Base-by-base conservation (phyloP, 2,888 invertebrate genomes). In the Drosophila merina region DNA sequence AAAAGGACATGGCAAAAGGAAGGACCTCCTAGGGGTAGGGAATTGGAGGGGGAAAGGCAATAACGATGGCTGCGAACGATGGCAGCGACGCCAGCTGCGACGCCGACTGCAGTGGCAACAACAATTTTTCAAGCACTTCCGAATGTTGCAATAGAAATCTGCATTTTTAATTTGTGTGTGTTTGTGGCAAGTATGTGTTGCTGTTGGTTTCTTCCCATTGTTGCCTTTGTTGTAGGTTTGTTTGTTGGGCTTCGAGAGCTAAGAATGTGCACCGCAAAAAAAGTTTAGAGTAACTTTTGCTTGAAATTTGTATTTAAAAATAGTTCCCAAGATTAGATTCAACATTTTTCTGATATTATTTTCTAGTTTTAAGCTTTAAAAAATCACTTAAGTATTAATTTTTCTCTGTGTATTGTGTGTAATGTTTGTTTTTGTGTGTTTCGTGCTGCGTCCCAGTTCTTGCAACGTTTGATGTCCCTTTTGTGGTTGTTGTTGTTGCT, bases 131-230 rank as follows among this genome's bases (percentile, higher is more conserved):
- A 74, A 75, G 79, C 73, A 75, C 79, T 86, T 86, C 82, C 79
- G 85, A 76, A 82, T 81, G 72, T 76, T 83, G 82, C 87, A 84
- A 79, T 85, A 76, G 70, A 84, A 87, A 86, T 87, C 76, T 79
- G 82, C 79, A 87, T 83, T 87, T 76, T 76, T 75, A 81, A 78
- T 84, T 86, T 73, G 62, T 60, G 25, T 72, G 57, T 49, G 57
- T 73, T 40, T 40, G 33, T 51, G 55, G 20, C 42, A 38, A 55
- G 64, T 57, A 36, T 67, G 30, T 70, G 51, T 49, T 57, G 49
- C 55, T 67, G 57, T 79, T 63, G 67, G 60, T 57, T 59, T 68
- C 77, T 63, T 62, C 48, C 44, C 48, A 14, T 57, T 69, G 70
- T 57, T 57, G 28, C 31, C 36, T 67, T 69, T 44, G 69, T 51